phyloP scores from a whole-genome alignment of 1,140 invertebrate genomes.

The Drosophila carrolli region DNA sequence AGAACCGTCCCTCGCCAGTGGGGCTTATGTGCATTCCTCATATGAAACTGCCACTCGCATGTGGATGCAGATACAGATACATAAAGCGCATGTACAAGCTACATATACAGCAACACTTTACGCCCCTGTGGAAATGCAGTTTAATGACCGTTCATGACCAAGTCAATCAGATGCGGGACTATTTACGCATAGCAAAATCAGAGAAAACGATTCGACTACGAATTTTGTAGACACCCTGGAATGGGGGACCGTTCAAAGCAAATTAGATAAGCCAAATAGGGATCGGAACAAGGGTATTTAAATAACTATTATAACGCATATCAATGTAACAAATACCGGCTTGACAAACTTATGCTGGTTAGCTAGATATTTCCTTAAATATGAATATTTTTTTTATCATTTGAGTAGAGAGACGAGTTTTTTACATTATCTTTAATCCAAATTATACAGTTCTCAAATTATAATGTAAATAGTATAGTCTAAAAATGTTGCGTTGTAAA shows the following conservation, averaged over 20 bases:
- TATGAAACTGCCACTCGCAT: constrained; percentile 27
- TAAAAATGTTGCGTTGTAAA: too few species aligned
- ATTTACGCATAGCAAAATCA: constrained; percentile 48
- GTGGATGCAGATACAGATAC: constrained; percentile 30
- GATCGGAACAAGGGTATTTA: constrained; percentile 5
- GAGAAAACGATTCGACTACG: constrained; percentile 7
- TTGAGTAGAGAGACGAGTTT: too few species aligned
- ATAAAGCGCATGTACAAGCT: not conserved
- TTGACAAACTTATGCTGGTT: constrained; percentile 23
- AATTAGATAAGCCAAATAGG: not conserved
- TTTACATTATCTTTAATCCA: too few species aligned
- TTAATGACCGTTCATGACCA: constrained; percentile 54
- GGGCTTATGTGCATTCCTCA: constrained; percentile 28
- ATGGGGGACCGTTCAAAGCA: constrained; percentile 9
- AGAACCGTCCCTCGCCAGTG: constrained; percentile 36
- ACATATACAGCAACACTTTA: constrained; percentile 6
- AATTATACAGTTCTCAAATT: too few species aligned
- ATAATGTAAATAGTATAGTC: too few species aligned
- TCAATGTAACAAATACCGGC: not conserved
- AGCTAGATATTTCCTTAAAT: constrained; percentile 2
- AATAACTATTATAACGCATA: not conserved
- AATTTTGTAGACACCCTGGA: constrained; percentile 23
- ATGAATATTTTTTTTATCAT: not conserved
- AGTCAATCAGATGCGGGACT: constrained; percentile 53
- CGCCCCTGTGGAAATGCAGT: constrained; percentile 43